Evolutionary conservation across 1,140 invertebrate species (phyloP).

Genomic region (Zaprionus inermis): DNA sequence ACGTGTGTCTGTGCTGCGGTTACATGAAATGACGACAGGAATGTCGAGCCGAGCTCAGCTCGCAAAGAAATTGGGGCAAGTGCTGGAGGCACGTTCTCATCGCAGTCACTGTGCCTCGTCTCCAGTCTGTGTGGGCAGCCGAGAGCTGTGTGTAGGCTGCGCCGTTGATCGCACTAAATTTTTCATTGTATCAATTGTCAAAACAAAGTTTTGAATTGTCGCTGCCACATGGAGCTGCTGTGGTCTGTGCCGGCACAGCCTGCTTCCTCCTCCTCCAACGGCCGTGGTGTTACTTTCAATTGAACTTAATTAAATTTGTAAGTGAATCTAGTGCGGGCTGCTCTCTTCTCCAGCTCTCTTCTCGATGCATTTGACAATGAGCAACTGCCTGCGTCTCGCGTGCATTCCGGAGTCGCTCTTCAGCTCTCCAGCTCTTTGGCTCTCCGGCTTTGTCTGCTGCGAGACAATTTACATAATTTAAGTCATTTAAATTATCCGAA

Average conservation of each 20-base stretch:
- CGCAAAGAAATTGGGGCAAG: conserved; percentile 56
- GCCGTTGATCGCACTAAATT: conserved; percentile 67
- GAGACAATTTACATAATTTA: conserved; percentile 84
- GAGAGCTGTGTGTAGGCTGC: not conserved
- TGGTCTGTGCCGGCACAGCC: too few relatives aligned
- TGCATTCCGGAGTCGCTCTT: conserved; percentile 13
- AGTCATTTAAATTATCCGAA: conserved; percentile 83
- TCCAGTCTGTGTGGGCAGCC: not conserved
- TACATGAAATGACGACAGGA: conserved; percentile 65
- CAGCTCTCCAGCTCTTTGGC: too few relatives aligned
- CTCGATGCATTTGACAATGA: conserved; percentile 35
- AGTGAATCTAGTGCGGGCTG: conserved; percentile 83
- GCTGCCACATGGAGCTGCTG: conserved; percentile 46
- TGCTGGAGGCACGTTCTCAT: conserved; percentile 47
- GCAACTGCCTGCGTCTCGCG: conserved; percentile 22
- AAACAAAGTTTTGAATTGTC: conserved; percentile 80
- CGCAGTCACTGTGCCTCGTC: not conserved
- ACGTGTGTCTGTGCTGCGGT: conserved; percentile 25
- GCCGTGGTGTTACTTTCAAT: conserved; percentile 82
- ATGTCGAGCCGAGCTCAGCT: conserved; percentile 32
- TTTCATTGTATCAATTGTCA: conserved; percentile 83
- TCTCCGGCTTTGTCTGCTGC: conserved; percentile 65
- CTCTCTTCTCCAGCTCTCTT: conserved; percentile 8
- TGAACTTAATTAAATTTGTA: conserved; percentile 84
- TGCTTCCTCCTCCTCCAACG: conserved; percentile 23